Conservation (phyloP, 1,140 invertebrate species). For the Apis florea region DNA sequence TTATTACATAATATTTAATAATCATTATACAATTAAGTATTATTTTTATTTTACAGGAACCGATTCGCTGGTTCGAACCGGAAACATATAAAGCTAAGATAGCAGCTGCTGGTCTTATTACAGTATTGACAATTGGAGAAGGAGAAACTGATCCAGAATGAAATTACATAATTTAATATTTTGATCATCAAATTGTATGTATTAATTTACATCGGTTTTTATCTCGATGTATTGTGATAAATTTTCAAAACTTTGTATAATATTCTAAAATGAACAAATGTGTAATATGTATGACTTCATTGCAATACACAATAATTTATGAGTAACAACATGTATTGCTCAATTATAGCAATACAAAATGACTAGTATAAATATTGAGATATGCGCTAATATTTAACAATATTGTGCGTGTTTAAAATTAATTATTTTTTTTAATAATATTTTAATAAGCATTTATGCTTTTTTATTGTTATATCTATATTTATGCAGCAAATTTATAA, state of each 20-base stretch:
- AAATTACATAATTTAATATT: conserved; percentile 30
- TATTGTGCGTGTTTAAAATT: conserved; percentile 4
- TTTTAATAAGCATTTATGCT: conserved; percentile 45
- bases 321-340: conserved; percentile 17
- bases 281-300: neutral
- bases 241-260: conserved; percentile 13
- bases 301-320: neutral
- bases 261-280: neutral
- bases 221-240: conserved; percentile 42
- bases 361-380: neutral
- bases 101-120: conserved; percentile 74
- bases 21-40: conserved; percentile 13
- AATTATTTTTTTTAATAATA: conserved; percentile 21
- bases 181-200: conserved; percentile 42
- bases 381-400: conserved; percentile 18
- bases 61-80: conserved; percentile 81
- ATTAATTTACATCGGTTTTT: conserved; percentile 38
- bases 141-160: conserved; percentile 76
- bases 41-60: conserved; percentile 71
- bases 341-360: conserved; percentile 28
- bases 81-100: conserved; percentile 78
- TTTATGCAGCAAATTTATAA: neutral
- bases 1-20: neutral
- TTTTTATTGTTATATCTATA: conserved; percentile 2
- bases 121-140: conserved; percentile 73